Base-by-base conservation (phyloP, 2,797 vertebrate species). In the Crypturellus tataupa region DNA sequence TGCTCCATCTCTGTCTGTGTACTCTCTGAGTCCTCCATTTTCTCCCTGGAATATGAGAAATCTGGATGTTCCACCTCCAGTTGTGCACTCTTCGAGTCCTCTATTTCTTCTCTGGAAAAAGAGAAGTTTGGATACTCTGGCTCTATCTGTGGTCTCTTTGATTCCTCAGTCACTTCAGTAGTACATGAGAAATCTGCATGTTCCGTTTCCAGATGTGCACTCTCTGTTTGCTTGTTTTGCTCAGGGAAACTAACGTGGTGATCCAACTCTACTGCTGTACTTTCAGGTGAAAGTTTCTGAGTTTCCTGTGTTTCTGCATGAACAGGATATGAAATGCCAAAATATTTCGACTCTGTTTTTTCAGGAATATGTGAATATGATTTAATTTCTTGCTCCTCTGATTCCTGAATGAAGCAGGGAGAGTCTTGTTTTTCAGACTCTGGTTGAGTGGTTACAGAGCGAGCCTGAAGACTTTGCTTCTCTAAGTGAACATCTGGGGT, bases 341-440 rank as follows among this genome's bases (percentile, higher is more conserved):
- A 65, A 79, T 96, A 96, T 76, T 95, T 96, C 59, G 87, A 89
- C 77, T 94, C 93, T 19, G 3, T 40, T 39, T 92, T 89, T 75
- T 84, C 86, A 89, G 72, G 71, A 87, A 87, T 59, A 51, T 27
- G 18, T 75, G 51, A 29, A 33, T 78, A 92, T 40, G 59, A 51
- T 68, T 89, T 44, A 40, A 65, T 65, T 87, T 60, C 53, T 42
- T 51, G 12, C 19, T 86, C 42, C 44, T 95, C 37, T 59, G n/a
- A 49, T 93, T 95, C 67, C 7, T 80, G 51, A 9, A 31, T n/a
- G 7, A 55, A 53, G 24, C 51, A 70, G 12, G 58, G 84, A 46
- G 79, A 44, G 12, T 58, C 40, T 75, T 65, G 49, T 42, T 83
- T 29, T 10, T 69, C 31, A 56, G 71, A 19, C 8, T 85, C 82